Conservation (phyloP, 2,888 invertebrate species). For the Lottia scabra region DNA sequence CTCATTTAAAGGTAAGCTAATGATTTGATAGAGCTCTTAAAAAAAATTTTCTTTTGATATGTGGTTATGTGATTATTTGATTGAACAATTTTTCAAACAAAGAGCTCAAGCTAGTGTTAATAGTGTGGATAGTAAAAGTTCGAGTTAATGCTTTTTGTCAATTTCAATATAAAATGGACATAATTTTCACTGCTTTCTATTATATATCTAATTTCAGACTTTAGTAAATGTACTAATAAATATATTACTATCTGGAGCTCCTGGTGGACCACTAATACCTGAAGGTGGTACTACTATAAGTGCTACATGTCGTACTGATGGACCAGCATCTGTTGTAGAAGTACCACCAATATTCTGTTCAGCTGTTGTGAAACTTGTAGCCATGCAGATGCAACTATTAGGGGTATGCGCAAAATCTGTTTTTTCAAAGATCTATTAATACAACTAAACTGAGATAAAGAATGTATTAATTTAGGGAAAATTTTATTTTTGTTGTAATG, state of each 20-base stretch:
- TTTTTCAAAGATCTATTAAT: not conserved
- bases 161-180: too few species aligned
- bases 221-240: conserved; percentile 73
- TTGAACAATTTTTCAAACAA: too few species aligned
- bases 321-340: conserved; percentile 42
- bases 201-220: conserved; percentile 59
- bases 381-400: conserved; percentile 93
- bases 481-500: too few species aligned
- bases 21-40: too few species aligned
- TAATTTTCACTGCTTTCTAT: too few species aligned
- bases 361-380: conserved; percentile 93
- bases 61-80: too few species aligned
- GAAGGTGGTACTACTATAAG: conserved; percentile 54
- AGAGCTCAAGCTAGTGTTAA: too few species aligned
- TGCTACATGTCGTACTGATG: conserved; percentile 60
- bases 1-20: conserved; percentile 86
- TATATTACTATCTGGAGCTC: conserved; percentile 80
- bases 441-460: too few species aligned
- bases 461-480: too few species aligned
- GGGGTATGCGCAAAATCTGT: conserved; percentile 76
- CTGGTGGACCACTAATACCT: conserved; percentile 51
- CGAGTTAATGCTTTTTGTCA: too few species aligned
- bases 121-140: too few species aligned
- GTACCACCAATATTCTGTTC: conserved; percentile 96
- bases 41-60: too few species aligned